Evolutionary conservation across 2,888 invertebrate genomes (phyloP).

Genomic region (Dusona sp.): DNA sequence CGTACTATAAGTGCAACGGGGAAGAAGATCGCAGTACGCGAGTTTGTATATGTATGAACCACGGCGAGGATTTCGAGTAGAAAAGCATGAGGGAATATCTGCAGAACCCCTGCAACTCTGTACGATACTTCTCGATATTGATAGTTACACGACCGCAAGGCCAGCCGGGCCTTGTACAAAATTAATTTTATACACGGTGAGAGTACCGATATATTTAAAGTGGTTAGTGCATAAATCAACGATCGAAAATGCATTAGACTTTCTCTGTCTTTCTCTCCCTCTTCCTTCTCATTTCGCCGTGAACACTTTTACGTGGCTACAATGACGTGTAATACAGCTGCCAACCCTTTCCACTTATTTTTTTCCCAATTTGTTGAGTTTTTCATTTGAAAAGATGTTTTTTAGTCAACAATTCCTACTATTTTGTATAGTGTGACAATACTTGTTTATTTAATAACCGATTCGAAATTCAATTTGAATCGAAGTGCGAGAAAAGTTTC

Average conservation of each 20-base stretch:
- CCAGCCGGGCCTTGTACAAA: slow-evolving; percentile 80
- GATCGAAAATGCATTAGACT: slow-evolving; percentile 81
- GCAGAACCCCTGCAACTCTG: slow-evolving; percentile 45
- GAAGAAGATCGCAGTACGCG: slow-evolving; percentile 42
- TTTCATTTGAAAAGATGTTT: not conserved
- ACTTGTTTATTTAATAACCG: not conserved
- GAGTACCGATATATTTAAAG: slow-evolving; percentile 80
- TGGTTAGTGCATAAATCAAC: slow-evolving; percentile 82
- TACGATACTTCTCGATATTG: slow-evolving; percentile 76
- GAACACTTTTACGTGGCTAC: slow-evolving; percentile 36
- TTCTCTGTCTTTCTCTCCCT: slow-evolving; percentile 16
- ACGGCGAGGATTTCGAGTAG: slow-evolving; percentile 33
- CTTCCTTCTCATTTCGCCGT: slow-evolving; percentile 11
- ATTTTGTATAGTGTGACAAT: not conserved
- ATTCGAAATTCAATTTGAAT: not conserved
- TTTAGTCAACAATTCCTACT: not conserved
- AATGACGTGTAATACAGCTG: not conserved
- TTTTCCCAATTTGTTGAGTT: not conserved
- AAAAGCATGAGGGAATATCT: slow-evolving; percentile 48
- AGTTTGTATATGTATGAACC: slow-evolving; percentile 18
- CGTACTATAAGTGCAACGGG: slow-evolving; percentile 40
- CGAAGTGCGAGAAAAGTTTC: not conserved
- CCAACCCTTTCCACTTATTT: not conserved
- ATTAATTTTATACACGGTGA: slow-evolving; percentile 82
- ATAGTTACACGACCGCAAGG: slow-evolving; percentile 82